These are phyloP conservation scores for Hydrolagus colliei DNA, from an alignment of 2,797 vertebrate genomes.

Conservation along the genomic window DNA sequence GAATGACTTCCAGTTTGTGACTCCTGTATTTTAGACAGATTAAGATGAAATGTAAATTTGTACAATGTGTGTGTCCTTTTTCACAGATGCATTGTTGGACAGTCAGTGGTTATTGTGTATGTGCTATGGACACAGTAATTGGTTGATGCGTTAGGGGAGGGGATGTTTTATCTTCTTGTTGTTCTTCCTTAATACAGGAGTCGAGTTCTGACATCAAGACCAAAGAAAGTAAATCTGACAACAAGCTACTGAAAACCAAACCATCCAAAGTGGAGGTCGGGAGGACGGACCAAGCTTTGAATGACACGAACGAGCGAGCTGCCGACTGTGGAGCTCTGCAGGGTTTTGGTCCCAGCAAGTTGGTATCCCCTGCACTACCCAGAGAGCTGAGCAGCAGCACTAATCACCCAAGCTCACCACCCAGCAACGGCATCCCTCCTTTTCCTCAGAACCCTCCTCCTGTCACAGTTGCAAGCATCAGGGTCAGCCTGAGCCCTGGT, in stretches of 20 bases:
- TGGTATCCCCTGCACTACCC: constrained; percentile 43
- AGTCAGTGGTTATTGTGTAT: no score
- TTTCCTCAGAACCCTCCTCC: constrained; percentile 50
- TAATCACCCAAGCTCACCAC: constrained; percentile 42
- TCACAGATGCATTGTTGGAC: no score
- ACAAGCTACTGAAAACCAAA: constrained; percentile 50
- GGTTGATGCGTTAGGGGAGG: background rate
- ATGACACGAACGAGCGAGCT: constrained; percentile 20
- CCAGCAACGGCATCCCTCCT: constrained; percentile 49
- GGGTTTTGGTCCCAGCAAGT: constrained; percentile 37
- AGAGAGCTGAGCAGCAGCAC: constrained; percentile 45
- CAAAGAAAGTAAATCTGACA: constrained; percentile 41
- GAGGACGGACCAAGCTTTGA: constrained; percentile 40
- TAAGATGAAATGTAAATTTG: no score
- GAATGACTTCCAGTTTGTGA: no score
- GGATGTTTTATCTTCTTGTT: background rate
- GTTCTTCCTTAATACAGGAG: constrained; percentile 45
- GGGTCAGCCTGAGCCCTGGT: constrained; percentile 38
- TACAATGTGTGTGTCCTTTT: no score
- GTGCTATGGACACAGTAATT: background rate
- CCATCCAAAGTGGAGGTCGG: constrained; percentile 43
- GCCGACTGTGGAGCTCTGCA: constrained; percentile 33
- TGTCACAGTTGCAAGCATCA: background rate
- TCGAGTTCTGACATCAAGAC: constrained; percentile 43
- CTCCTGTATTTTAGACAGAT: no score